Evolutionary conservation across 2,113 vertebrate genomes (phyloP).

Genomic region (Grus americana): DNA sequence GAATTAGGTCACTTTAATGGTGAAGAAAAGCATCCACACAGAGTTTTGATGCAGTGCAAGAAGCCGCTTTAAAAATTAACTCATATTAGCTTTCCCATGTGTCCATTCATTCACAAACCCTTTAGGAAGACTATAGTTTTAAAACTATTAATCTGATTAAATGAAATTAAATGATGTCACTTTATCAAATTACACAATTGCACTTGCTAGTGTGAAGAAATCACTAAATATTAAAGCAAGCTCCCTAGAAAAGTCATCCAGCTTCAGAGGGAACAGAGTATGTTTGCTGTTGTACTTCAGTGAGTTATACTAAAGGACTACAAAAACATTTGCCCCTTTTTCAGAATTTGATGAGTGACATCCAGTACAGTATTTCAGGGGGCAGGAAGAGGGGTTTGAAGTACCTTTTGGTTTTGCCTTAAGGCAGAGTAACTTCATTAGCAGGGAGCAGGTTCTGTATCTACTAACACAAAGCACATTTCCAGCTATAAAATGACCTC

Average conservation of each 20-base stretch:
- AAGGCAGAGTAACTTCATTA: not conserved
- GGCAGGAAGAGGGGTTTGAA: not conserved
- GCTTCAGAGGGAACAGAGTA: not conserved
- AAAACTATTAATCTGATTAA: constrained; percentile 8
- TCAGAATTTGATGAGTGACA: not conserved
- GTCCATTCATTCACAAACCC: not conserved
- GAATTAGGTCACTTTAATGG: not conserved
- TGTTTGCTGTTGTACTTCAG: not conserved
- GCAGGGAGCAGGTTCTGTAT: not conserved
- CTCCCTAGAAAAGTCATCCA: not conserved
- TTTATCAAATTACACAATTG: not conserved
- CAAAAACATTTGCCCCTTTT: not conserved
- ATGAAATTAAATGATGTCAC: not conserved
- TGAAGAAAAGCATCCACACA: not conserved
- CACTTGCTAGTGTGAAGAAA: not conserved
- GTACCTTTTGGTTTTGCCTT: not conserved
- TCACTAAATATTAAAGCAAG: not conserved
- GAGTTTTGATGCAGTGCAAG: not conserved
- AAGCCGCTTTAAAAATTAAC: not conserved
- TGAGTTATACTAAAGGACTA: not conserved
- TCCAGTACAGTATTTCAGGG: not conserved
- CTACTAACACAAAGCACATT: not conserved
- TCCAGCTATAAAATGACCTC: not conserved
- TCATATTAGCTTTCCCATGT: not conserved
- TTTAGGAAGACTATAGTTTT: not conserved